Evolutionary conservation across 2,113 vertebrate species (phyloP).

Genomic region (Zapornia atra): DNA sequence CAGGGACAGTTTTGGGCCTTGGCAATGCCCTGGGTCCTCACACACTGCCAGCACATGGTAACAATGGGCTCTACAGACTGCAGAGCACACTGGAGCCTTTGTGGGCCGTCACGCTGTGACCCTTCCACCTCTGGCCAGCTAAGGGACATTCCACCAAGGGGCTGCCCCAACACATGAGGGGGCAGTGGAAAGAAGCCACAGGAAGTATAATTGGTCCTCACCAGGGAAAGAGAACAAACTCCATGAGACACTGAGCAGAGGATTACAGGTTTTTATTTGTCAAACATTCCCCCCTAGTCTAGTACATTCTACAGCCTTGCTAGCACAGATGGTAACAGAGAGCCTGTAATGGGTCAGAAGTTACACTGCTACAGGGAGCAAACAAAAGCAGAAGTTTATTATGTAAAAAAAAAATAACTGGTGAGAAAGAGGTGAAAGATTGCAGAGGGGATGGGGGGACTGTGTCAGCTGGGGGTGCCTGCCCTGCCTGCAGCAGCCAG

Average conservation of each 20-base stretch:
- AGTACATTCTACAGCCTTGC: slow-evolving; percentile 68
- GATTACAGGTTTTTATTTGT: slow-evolving; percentile 74
- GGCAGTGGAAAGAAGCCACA: background rate
- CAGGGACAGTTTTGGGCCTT: background rate
- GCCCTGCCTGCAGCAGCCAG: background rate
- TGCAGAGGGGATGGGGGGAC: background rate
- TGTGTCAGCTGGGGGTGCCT: background rate
- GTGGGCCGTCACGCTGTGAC: background rate
- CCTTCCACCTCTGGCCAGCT: background rate
- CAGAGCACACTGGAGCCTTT: background rate
- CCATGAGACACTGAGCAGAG: slow-evolving; percentile 41
- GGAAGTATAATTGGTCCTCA: background rate
- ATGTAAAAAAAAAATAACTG: background rate
- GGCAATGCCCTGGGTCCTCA: background rate
- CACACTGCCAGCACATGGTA: background rate
- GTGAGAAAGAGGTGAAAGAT: slow-evolving; percentile 8
- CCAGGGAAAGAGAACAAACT: background rate
- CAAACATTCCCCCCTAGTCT: slow-evolving; percentile 68
- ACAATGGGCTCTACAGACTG: background rate
- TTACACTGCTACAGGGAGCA: slow-evolving; percentile 54
- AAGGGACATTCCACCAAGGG: background rate
- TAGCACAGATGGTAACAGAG: slow-evolving; percentile 62
- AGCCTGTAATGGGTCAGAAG: slow-evolving; percentile 42
- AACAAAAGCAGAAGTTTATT: slow-evolving; percentile 51
- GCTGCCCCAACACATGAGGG: background rate